These are phyloP conservation scores for Aplidium turbinatum DNA, from an alignment of 23 tunicate species.

Conservation along the genomic window DNA sequence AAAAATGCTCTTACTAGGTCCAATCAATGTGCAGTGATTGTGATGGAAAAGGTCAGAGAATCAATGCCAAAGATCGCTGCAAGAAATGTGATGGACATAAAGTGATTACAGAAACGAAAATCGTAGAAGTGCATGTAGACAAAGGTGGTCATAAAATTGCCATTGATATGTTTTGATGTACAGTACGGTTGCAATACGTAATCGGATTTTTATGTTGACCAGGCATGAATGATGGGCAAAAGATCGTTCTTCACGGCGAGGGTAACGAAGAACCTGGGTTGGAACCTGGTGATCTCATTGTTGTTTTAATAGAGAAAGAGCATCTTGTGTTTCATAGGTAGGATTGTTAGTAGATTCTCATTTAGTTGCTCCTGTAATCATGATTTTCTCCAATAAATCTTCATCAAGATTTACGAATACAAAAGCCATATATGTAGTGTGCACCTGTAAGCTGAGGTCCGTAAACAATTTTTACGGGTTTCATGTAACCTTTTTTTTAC, in stretches of 20 bases:
- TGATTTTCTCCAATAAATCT: no score
- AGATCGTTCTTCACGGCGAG: conserved; percentile 87
- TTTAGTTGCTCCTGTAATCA: no score
- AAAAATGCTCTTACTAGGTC: conserved; percentile 38
- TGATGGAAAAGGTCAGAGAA: conserved; percentile 84
- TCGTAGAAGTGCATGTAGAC: conserved; percentile 90
- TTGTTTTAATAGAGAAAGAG: conserved; percentile 79
- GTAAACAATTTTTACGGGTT: no score
- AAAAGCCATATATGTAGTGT: no score
- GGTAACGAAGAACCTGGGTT: conserved; percentile 96
- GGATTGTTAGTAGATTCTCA: no score
- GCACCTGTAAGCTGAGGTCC: no score
- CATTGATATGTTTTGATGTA: not conserved
- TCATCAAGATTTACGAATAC: no score
- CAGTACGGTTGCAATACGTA: not conserved
- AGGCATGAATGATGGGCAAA: conserved; percentile 96
- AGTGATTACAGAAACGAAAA: conserved; percentile 68
- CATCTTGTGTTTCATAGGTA: conserved; percentile 71
- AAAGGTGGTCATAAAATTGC: conserved; percentile 49
- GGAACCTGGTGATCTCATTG: conserved; percentile 89
- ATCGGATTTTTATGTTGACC: not conserved
- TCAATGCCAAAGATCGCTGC: conserved; percentile 89
- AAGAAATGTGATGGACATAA: conserved; percentile 83
- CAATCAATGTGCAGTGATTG: conserved; percentile 95
- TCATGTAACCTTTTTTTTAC: no score